Percentiles rank a stretch among this genome's conserved stretches.
These are phyloP conservation scores for Ibidorhyncha struthersii DNA, from an alignment of 2,113 vertebrate species.

Conservation along the genomic window DNA sequence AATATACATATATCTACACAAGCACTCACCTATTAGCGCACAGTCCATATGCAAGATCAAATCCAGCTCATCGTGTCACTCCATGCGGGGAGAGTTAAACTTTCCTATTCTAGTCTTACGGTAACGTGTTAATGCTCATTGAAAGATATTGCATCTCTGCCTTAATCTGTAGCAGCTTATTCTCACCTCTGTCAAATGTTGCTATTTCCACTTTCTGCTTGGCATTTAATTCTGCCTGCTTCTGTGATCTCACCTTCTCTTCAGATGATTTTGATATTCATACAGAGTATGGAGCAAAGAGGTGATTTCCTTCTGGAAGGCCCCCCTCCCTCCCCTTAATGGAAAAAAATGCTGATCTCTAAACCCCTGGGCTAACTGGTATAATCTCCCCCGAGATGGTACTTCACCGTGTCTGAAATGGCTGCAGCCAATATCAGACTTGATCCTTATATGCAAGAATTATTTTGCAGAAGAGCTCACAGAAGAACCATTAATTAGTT, in stretches of 20 bases:
- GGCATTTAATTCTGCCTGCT: background rate
- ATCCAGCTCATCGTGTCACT: background rate
- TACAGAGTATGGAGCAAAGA: background rate
- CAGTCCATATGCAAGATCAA: background rate
- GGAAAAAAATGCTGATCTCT: background rate
- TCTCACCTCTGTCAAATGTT: background rate
- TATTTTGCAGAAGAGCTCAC: background rate
- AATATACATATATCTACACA: too few species aligned
- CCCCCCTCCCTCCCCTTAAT: background rate
- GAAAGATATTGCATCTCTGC: background rate
- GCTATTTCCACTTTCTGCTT: background rate
- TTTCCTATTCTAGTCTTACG: background rate
- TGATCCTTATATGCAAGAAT: background rate
- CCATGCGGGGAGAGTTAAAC: background rate
- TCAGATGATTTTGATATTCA: background rate
- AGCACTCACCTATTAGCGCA: background rate
- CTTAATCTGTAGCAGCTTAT: background rate
- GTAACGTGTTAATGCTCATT: background rate
- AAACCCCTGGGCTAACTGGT: background rate
- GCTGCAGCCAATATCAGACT: background rate
- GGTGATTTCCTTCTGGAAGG: background rate
- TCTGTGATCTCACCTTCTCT: background rate
- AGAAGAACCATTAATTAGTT: slow-evolving; percentile 15
- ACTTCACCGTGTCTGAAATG: background rate
- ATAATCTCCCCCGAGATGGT: background rate